Base-by-base conservation (phyloP, 2,113 vertebrate species). In the Heteronetta atricapilla region DNA sequence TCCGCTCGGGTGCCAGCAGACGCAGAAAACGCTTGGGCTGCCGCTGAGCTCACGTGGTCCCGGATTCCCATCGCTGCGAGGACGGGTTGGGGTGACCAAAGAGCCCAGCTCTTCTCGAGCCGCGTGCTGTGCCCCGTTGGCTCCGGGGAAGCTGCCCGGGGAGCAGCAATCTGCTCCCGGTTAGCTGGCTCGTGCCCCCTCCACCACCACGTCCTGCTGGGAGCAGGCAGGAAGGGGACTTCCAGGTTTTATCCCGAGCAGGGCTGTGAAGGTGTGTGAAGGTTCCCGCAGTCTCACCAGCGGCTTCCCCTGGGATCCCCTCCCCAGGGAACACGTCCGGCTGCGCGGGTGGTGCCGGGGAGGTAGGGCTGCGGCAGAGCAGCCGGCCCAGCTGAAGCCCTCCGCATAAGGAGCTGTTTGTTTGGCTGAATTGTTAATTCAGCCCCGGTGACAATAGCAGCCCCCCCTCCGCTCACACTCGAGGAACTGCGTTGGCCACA, bases 381-480 rank as follows among this genome's bases (percentile, higher is more conserved):
- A 59, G 72, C 67, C 77, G 72, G 94, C 83, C 8, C 97, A 96
- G 96, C 96, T 96, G 94, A 95, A 94, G n/a, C 44, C 66, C 38
- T 68, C 36, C 31, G 31, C 53, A 96, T 90, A 97, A 97, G 89
- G 85, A 73, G 64, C 93, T 70, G 73, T 91, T 97, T 97, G 95
- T 97, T 92, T 89, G 50, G 34, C 90, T 56, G 66, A 77, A 70
- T 88, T 95, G 91, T 91, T 92, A 89, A 86, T 91, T 93, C 89
- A 86, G 70, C 55, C 19, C 56, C 67, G 75, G 92, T 95, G 88
- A 95, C 69, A 94, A 79, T 56, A 93, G 84, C 38, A 50, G 28
- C 40, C 23, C 34, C 55, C 59, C 11, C 7, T 22, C 70, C 40
- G 33, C 42, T 89, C 89, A 19, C 82, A 22, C 64, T 93, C 26